Conservation (phyloP, 1,140 invertebrate genomes). For the Holcopasites calliopsidis region DNA sequence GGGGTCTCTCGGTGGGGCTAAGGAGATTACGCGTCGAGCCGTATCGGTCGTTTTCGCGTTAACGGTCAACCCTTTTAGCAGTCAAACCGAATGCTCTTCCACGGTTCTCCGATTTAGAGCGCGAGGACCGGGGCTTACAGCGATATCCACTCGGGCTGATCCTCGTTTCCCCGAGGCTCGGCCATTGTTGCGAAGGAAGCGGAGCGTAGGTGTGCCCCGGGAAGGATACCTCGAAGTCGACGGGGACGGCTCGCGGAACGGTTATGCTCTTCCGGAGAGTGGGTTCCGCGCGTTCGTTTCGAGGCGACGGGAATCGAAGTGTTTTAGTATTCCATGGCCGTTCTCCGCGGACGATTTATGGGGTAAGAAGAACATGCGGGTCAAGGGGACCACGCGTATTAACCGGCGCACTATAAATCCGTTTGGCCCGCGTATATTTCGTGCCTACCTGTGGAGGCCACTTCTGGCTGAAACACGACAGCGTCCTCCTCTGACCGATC, state of each 20-base stretch:
- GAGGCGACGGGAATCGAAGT: slow-evolving; percentile 47
- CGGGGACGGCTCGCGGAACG: slow-evolving; percentile 29
- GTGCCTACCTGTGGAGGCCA: slow-evolving; percentile 48
- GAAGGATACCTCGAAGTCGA: slow-evolving; percentile 9
- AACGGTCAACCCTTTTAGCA: slow-evolving; percentile 63
- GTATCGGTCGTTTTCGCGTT: slow-evolving; percentile 55
- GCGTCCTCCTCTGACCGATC: slow-evolving; percentile 32
- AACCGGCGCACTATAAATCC: slow-evolving; percentile 59
- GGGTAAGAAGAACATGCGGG: slow-evolving; percentile 61
- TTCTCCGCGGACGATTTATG: slow-evolving; percentile 52
- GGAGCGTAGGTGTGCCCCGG: slow-evolving; percentile 16
- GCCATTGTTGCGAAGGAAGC: slow-evolving; percentile 45
- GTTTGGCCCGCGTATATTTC: slow-evolving; percentile 46
- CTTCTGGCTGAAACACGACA: slow-evolving; percentile 51
- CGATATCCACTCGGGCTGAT: slow-evolving; percentile 63
- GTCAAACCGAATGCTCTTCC: slow-evolving; percentile 50
- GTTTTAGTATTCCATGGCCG: slow-evolving; percentile 59
- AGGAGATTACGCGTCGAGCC: slow-evolving; percentile 38
- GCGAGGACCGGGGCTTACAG: slow-evolving; percentile 42
- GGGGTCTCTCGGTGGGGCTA: slow-evolving; percentile 27
- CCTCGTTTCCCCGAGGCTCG: slow-evolving; percentile 42
- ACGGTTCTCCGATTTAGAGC: slow-evolving; percentile 47
- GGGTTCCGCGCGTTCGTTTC: slow-evolving; percentile 17
- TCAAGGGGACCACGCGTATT: slow-evolving; percentile 60
- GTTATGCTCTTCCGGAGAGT: slow-evolving; percentile 46